Percentiles rank a stretch among this genome's conserved stretches.
phyloP scores from a whole-genome alignment of 2,797 vertebrate genomes.

The Hippocampus kuda region DNA sequence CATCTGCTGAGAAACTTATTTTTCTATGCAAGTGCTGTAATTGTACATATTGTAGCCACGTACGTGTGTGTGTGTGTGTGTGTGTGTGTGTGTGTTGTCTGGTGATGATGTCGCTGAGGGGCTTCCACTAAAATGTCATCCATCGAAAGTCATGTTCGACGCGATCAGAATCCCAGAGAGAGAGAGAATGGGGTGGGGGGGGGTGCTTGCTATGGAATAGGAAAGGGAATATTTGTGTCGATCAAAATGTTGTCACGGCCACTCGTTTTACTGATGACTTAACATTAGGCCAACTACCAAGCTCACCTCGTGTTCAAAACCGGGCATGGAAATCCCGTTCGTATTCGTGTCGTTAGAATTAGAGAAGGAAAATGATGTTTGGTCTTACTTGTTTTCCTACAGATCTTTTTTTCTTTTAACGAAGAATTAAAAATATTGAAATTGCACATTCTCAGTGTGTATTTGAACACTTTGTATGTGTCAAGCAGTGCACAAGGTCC shows the following conservation, averaged over 20 bases:
- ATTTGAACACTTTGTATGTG: background rate
- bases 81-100: slow-evolving; percentile 45
- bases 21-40: slow-evolving; percentile 76
- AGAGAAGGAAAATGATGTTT: slow-evolving; percentile 47
- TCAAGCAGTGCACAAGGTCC: too few species aligned
- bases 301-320: slow-evolving; percentile 56
- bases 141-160: background rate
- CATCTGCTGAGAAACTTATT: slow-evolving; percentile 71
- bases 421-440: slow-evolving; percentile 67
- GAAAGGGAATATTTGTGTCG: slow-evolving; percentile 48
- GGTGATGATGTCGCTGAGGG: slow-evolving; percentile 43
- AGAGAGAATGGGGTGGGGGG: slow-evolving; percentile 22
- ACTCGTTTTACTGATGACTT: slow-evolving; percentile 55
- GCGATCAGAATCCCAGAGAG: background rate
- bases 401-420: slow-evolving; percentile 60
- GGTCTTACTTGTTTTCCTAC: slow-evolving; percentile 68
- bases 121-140: slow-evolving; percentile 57
- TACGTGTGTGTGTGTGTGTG: slow-evolving; percentile 54
- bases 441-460: slow-evolving; percentile 30
- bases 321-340: slow-evolving; percentile 33
- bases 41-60: slow-evolving; percentile 65
- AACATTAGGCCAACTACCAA: slow-evolving; percentile 59
- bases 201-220: slow-evolving; percentile 23
- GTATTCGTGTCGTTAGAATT: slow-evolving; percentile 44
- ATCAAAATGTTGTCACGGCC: slow-evolving; percentile 44